A percentile compares a stretch with the other conserved stretches of the same genome.
Conservation (phyloP, 2,888 invertebrate genomes). For the Drosophila anomalata region DNA sequence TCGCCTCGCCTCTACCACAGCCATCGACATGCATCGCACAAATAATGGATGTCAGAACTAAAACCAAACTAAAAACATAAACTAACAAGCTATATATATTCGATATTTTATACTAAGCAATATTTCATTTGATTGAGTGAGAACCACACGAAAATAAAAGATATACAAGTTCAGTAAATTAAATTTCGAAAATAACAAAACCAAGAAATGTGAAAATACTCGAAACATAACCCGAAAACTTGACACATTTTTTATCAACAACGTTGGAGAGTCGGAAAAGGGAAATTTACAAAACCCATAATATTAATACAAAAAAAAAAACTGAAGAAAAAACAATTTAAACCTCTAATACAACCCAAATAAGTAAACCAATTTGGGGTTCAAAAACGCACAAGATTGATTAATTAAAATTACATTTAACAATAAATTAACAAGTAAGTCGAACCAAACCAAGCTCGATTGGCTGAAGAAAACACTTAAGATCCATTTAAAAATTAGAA, state of each 20-base stretch:
- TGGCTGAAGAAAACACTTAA: slow-evolving; percentile 12
- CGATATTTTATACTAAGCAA: slow-evolving; percentile 64
- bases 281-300: neutral
- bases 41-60: slow-evolving; percentile 56
- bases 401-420: slow-evolving; percentile 23
- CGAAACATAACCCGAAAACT: neutral
- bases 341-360: slow-evolving; percentile 46
- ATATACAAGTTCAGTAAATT: slow-evolving; percentile 12
- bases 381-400: slow-evolving; percentile 68
- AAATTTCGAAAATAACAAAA: slow-evolving; percentile 13
- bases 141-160: slow-evolving; percentile 47
- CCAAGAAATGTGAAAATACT: slow-evolving; percentile 25
- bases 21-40: slow-evolving; percentile 30
- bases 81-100: slow-evolving; percentile 22
- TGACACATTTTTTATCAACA: neutral
- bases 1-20: slow-evolving; percentile 23
- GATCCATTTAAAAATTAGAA: slow-evolving; percentile 17
- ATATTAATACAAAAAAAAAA: neutral
- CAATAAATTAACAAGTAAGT: slow-evolving; percentile 14
- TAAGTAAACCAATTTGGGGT: slow-evolving; percentile 46
- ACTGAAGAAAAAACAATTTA: slow-evolving; percentile 51
- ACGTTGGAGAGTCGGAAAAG: neutral
- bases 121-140: slow-evolving; percentile 73
- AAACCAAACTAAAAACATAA: slow-evolving; percentile 32
- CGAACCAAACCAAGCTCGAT: slow-evolving; percentile 15